Evolutionary conservation across 2,797 vertebrate genomes (phyloP).

Genomic region (Diglossa cyanea): DNA sequence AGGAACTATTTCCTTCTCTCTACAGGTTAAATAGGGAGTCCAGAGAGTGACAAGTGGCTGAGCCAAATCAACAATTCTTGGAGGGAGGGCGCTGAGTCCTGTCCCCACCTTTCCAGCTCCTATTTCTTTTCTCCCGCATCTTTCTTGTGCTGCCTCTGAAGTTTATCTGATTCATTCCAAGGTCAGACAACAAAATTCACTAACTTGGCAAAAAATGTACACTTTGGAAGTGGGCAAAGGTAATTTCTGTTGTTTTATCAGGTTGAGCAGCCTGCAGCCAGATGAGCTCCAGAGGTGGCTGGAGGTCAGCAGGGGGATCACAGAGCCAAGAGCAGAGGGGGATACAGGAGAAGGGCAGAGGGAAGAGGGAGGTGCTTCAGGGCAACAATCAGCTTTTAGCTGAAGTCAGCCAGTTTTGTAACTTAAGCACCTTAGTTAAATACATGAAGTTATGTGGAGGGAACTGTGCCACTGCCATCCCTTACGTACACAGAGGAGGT

Average conservation of each 20-base stretch:
- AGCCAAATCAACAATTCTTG: neutral
- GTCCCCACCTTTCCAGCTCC: neutral
- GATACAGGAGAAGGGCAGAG: neutral
- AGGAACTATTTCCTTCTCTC: neutral
- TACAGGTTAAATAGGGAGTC: neutral
- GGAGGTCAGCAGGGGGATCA: neutral
- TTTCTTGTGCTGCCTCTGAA: neutral
- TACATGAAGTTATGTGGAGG: neutral
- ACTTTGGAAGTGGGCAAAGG: neutral
- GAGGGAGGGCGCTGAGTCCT: neutral
- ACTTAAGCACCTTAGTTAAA: neutral
- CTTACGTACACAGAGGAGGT: neutral
- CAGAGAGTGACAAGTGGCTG: neutral
- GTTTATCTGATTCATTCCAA: neutral
- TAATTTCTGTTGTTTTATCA: neutral
- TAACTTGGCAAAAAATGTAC: neutral
- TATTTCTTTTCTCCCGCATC: neutral
- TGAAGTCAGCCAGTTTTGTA: neutral
- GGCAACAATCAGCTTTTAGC: neutral
- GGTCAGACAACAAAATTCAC: neutral
- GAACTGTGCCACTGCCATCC: neutral
- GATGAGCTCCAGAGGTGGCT: neutral
- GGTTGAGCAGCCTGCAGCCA: neutral
- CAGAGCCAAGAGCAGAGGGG: neutral
- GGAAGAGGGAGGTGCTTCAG: neutral